Evolutionary conservation across 1,140 invertebrate genomes (phyloP).

Genomic region (Apis dorsata): DNA sequence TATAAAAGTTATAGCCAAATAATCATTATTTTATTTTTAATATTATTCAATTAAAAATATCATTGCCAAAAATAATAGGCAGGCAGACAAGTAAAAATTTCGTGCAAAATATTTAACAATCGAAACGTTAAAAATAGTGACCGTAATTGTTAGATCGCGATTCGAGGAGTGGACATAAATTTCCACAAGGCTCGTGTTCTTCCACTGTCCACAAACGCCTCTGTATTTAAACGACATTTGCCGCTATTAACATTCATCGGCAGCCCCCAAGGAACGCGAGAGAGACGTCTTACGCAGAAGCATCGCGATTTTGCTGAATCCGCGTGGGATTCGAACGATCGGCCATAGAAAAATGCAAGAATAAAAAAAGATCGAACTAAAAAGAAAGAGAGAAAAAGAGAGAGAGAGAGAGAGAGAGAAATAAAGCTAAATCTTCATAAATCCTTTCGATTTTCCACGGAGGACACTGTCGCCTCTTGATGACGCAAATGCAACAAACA

Average conservation of each 20-base stretch:
- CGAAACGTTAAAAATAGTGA: neutral
- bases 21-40: too few species aligned
- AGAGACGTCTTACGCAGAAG: neutral
- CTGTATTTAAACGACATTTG: conserved; percentile 26
- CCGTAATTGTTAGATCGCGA: neutral
- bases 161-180: conserved; percentile 8
- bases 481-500: conserved; percentile 9
- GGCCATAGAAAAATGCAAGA: neutral
- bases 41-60: too few species aligned
- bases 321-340: conserved; percentile 15
- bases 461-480: neutral
- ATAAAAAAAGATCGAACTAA: neutral
- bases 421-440: conserved; percentile 5
- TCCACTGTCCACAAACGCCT: conserved; percentile 5
- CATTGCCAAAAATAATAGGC: too few species aligned
- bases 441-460: neutral
- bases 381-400: neutral
- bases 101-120: too few species aligned
- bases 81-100: too few species aligned
- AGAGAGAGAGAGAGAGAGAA: neutral
- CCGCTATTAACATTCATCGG: conserved; percentile 21
- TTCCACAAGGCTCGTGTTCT: neutral
- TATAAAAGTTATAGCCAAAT: too few species aligned
- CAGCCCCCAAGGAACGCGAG: neutral
- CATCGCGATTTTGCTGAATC: conserved; percentile 7